phyloP scores from a whole-genome alignment of 92 coral and sea anemone genomes.

The Parazoanthus swiftii region DNA sequence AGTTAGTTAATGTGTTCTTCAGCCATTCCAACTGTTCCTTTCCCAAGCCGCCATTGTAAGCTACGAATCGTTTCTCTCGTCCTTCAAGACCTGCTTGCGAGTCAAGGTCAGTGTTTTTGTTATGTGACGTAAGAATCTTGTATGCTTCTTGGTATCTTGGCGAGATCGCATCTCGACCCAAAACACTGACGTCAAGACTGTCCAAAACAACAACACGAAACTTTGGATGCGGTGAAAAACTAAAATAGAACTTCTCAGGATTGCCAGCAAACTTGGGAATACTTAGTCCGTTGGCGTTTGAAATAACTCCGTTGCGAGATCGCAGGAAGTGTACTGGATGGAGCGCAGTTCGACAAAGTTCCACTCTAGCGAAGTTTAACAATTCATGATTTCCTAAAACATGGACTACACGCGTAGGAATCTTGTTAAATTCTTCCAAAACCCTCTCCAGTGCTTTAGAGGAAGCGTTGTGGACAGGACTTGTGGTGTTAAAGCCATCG shows the following conservation, averaged over 20 bases:
- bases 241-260: constrained; percentile 56
- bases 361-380: constrained; percentile 60
- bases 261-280: constrained; percentile 13
- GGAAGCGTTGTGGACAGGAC: constrained; percentile 34
- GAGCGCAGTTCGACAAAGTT: constrained; percentile 51
- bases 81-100: constrained; percentile 52
- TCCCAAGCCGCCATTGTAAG: constrained; percentile 66
- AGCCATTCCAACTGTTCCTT: constrained; percentile 70
- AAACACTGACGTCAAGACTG: constrained; percentile 67
- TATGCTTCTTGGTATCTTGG: constrained; percentile 51
- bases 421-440: constrained; percentile 60
- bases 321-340: constrained; percentile 34
- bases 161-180: constrained; percentile 56
- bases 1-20: constrained; percentile 47
- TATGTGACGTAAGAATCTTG: constrained; percentile 52
- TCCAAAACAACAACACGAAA: constrained; percentile 70
- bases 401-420: constrained; percentile 58
- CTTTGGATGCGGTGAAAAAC: constrained; percentile 60
- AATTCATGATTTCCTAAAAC: constrained; percentile 81
- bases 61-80: constrained; percentile 58
- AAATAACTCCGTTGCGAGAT: constrained; percentile 10
- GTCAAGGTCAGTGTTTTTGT: constrained; percentile 55
- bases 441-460: constrained; percentile 56
- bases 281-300: neutral
- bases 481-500: constrained; percentile 58